Percentiles rank a stretch among this genome's conserved stretches.
phyloP scores from a whole-genome alignment of 2,888 invertebrate species.

The Drosophila kanekoi region DNA sequence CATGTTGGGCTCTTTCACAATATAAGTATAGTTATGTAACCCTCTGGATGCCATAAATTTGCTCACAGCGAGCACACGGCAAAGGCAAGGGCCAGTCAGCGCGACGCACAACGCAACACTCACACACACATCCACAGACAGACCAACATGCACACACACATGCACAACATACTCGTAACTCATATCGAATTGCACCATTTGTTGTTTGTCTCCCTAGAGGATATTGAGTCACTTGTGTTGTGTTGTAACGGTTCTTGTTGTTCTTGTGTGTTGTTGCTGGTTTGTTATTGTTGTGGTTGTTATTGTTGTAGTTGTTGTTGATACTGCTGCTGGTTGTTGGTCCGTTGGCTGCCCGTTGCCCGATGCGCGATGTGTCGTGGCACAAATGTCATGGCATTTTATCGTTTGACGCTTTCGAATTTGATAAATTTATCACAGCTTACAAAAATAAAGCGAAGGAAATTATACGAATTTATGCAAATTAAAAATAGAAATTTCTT shows the following conservation, averaged over 20 bases:
- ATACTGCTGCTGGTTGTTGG: slow-evolving; percentile 25
- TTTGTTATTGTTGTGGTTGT: slow-evolving; percentile 20
- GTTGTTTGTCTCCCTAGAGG: slow-evolving; percentile 69
- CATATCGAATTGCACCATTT: slow-evolving; percentile 77
- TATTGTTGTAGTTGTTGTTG: slow-evolving; percentile 32
- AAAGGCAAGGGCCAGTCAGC: slow-evolving; percentile 60
- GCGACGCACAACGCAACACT: slow-evolving; percentile 36
- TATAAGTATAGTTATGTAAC: slow-evolving; percentile 49
- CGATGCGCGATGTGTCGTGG: slow-evolving; percentile 53
- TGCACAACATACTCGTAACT: slow-evolving; percentile 54
- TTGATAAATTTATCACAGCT: slow-evolving; percentile 79
- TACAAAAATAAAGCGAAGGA: slow-evolving; percentile 67
- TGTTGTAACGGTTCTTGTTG: slow-evolving; percentile 24
- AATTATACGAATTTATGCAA: slow-evolving; percentile 67
- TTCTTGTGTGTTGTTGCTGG: slow-evolving; percentile 14
- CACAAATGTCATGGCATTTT: slow-evolving; percentile 48
- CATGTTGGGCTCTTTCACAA: slow-evolving; percentile 40
- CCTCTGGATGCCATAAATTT: slow-evolving; percentile 59
- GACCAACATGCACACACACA: slow-evolving; percentile 9
- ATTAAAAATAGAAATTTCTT: slow-evolving; percentile 49
- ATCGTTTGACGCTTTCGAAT: slow-evolving; percentile 79
- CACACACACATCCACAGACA: slow-evolving; percentile 1
- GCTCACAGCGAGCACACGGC: slow-evolving; percentile 51
- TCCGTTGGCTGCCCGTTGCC: slow-evolving; percentile 51
- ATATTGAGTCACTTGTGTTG: slow-evolving; percentile 54